phyloP scores from a whole-genome alignment of 2,113 vertebrate species.

The Pygathrix nemaeus region DNA sequence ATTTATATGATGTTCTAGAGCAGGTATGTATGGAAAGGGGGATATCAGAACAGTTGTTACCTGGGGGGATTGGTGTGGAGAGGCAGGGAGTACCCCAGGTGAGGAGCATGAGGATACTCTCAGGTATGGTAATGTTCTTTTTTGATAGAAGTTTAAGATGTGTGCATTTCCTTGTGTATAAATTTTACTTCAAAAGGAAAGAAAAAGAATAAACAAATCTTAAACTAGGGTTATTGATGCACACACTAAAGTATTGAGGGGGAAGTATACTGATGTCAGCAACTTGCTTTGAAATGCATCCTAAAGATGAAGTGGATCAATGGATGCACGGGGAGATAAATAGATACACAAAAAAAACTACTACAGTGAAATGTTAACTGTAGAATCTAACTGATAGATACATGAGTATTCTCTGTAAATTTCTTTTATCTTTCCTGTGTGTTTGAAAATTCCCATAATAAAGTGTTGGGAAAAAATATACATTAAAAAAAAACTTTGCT shows the following conservation, averaged over 20 bases:
- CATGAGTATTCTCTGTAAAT: background rate
- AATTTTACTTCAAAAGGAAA: background rate
- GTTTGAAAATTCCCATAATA: background rate
- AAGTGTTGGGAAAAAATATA: background rate
- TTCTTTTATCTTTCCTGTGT: background rate
- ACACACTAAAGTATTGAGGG: background rate
- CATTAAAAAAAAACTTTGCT: background rate
- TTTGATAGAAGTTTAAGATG: background rate
- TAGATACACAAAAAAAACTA: background rate
- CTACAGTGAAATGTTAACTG: background rate
- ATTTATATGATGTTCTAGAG: background rate
- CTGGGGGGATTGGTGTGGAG: no score
- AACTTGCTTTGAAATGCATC: background rate
- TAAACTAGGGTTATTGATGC: background rate
- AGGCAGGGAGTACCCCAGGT: background rate
- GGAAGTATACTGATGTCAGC: background rate
- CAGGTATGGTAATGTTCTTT: background rate
- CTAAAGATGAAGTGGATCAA: background rate
- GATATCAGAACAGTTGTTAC: background rate
- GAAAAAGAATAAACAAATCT: background rate
- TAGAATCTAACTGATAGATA: background rate
- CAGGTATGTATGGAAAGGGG: background rate
- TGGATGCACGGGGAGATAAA: background rate
- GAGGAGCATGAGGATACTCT: no score
- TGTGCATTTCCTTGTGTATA: background rate